A percentile compares a stretch with the other conserved stretches of the same genome.
Conservation (phyloP, 2,888 invertebrate species). For the Sinopyrophorus schimmeli region DNA sequence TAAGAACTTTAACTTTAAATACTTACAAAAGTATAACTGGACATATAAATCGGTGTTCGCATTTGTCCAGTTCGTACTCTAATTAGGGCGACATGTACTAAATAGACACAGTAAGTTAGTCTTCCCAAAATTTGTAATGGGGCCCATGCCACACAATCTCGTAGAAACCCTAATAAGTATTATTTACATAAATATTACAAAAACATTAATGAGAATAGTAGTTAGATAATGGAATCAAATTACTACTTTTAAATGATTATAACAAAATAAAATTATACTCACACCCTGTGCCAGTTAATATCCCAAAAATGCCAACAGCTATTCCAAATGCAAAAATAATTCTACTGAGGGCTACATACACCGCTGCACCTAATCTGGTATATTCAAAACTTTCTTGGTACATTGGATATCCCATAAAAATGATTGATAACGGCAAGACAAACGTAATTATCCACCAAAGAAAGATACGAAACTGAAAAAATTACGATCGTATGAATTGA, state of each 20-base stretch:
- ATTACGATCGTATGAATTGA: too few species aligned
- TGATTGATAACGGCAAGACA: constrained; percentile 38
- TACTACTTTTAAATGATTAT: too few species aligned
- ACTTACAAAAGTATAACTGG: constrained; percentile 39
- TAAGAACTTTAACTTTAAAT: too few species aligned
- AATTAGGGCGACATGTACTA: constrained; percentile 40
- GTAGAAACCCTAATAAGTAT: constrained; percentile 23
- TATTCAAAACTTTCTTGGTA: constrained; percentile 46
- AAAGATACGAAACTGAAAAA: too few species aligned
- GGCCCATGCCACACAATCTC: constrained; percentile 22
- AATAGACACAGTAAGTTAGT: constrained; percentile 44
- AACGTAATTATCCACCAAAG: constrained; percentile 45
- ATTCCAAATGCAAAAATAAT: constrained; percentile 52
- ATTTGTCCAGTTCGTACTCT: constrained; percentile 35
- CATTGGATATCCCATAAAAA: constrained; percentile 40
- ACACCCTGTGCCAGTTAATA: constrained; percentile 50
- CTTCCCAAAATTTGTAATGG: constrained; percentile 42
- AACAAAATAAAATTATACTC: too few species aligned
- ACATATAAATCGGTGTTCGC: constrained; percentile 37
- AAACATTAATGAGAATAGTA: too few species aligned
- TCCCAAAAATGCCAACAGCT: constrained; percentile 42
- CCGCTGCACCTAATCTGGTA: constrained; percentile 50
- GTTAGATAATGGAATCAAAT: too few species aligned
- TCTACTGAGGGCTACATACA: constrained; percentile 53
- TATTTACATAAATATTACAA: too few species aligned